Percentiles rank a stretch among this genome's conserved stretches.
Conservation (phyloP, 1,140 invertebrate species). For the Drosophila cardini region DNA sequence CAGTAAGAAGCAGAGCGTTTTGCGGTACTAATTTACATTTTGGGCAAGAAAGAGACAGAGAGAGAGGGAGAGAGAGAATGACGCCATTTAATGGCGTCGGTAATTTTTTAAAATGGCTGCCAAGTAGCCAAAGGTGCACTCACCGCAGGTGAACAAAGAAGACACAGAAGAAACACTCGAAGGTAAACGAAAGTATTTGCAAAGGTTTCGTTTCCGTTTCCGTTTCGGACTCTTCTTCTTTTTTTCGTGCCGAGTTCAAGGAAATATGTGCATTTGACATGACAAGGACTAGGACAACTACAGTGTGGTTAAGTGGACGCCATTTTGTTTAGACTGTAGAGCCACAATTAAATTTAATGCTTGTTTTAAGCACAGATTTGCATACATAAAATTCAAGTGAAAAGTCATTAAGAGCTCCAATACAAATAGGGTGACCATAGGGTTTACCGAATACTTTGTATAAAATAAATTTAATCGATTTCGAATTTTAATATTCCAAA, state of each 20-base stretch:
- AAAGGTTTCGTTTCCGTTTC: slow-evolving; percentile 65
- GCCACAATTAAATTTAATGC: too few species aligned
- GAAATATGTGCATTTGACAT: slow-evolving; percentile 53
- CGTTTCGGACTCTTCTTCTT: not conserved
- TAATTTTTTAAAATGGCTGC: slow-evolving; percentile 47
- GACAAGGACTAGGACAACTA: slow-evolving; percentile 13
- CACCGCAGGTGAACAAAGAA: not conserved
- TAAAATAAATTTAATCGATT: too few species aligned
- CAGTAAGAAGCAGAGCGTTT: slow-evolving; percentile 12
- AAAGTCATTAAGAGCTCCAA: too few species aligned
- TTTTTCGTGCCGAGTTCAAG: slow-evolving; percentile 37
- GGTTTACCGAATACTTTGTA: too few species aligned
- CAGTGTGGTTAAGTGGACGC: not conserved
- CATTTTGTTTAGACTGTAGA: slow-evolving; percentile 10
- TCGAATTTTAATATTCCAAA: too few species aligned
- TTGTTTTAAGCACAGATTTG: too few species aligned
- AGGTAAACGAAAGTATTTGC: slow-evolving; percentile 59
- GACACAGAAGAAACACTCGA: slow-evolving; percentile 5
- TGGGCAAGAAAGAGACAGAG: too few species aligned
- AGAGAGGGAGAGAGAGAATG: slow-evolving; percentile 12
- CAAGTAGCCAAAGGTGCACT: slow-evolving; percentile 9
- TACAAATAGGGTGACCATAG: too few species aligned
- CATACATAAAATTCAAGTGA: too few species aligned
- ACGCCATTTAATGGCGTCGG: slow-evolving; percentile 42
- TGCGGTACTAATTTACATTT: slow-evolving; percentile 50